A percentile compares a stretch with the other conserved stretches of the same genome.
Evolutionary conservation across 2,797 vertebrate genomes (phyloP).

Genomic region (Malacoctenus gilli): DNA sequence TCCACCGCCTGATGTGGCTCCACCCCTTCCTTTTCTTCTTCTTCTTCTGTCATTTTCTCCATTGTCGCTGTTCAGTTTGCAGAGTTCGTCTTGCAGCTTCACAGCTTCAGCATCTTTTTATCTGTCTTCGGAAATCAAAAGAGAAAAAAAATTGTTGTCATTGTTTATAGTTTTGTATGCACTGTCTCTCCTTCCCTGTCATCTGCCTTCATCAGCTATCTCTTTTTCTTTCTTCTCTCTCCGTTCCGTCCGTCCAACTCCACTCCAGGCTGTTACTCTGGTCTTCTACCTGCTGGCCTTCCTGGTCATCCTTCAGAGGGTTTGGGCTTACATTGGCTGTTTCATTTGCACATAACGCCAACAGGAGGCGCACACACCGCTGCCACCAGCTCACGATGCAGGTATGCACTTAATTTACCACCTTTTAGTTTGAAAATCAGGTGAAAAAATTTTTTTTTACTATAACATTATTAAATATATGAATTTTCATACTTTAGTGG

Average conservation of each 20-base stretch:
- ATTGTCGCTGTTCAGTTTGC: slow-evolving; percentile 5
- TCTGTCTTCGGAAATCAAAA: neutral
- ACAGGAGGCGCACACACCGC: slow-evolving; percentile 21
- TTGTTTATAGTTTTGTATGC: no score
- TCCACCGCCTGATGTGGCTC: slow-evolving; percentile 24
- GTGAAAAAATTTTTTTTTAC: no score
- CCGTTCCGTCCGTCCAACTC: no score
- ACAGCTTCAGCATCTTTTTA: slow-evolving; percentile 20
- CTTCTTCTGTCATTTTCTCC: neutral
- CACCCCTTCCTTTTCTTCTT: slow-evolving; percentile 10
- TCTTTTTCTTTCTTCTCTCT: no score
- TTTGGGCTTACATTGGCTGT: slow-evolving; percentile 77
- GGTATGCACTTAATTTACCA: no score
- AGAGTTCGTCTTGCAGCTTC: slow-evolving; percentile 42
- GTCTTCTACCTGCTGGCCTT: slow-evolving; percentile 81
- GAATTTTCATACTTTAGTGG: no score
- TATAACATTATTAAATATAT: no score
- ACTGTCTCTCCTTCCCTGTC: no score
- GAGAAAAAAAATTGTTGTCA: neutral
- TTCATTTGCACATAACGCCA: slow-evolving; percentile 72
- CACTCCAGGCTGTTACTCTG: slow-evolving; percentile 78
- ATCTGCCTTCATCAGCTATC: no score
- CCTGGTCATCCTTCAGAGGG: slow-evolving; percentile 80
- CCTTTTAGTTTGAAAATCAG: no score
- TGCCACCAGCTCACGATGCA: slow-evolving; percentile 48